Evolutionary conservation across 2,113 vertebrate genomes (phyloP).

Genomic region (Passer montanus): DNA sequence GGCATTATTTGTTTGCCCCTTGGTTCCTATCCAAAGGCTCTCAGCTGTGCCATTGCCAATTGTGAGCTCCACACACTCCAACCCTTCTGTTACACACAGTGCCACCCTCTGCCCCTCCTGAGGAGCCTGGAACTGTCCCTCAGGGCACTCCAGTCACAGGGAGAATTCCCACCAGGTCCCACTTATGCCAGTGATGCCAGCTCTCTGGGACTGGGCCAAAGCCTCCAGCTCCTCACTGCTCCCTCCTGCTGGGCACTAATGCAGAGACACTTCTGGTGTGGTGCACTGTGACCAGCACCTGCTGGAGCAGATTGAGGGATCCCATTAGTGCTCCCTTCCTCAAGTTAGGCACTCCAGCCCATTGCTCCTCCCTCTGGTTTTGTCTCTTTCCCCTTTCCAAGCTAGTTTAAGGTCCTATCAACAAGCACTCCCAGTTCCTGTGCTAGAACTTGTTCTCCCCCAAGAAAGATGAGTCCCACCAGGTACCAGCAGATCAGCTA

Average conservation of each 20-base stretch:
- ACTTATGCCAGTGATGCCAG: neutral
- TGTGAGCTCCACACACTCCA: neutral
- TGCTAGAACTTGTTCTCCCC: neutral
- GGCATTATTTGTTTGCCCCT: neutral
- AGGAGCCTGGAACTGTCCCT: neutral
- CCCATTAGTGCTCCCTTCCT: neutral
- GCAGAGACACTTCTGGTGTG: neutral
- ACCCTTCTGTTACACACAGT: neutral
- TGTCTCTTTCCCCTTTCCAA: neutral
- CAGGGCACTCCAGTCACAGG: neutral
- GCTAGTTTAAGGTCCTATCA: neutral
- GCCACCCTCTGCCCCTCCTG: neutral
- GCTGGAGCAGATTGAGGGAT: neutral
- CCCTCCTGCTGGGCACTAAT: neutral
- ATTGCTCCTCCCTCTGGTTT: no score
- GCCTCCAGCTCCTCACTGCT: neutral
- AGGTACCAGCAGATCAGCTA: neutral
- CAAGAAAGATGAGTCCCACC: neutral
- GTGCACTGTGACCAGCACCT: neutral
- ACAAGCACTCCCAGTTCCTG: neutral
- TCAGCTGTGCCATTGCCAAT: accelerated
- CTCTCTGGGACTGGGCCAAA: neutral
- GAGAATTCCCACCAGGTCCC: neutral
- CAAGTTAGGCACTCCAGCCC: neutral
- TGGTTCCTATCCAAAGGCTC: neutral